Evolutionary conservation across 2,113 vertebrate genomes (phyloP).

Genomic region (Dipodomys merriami): DNA sequence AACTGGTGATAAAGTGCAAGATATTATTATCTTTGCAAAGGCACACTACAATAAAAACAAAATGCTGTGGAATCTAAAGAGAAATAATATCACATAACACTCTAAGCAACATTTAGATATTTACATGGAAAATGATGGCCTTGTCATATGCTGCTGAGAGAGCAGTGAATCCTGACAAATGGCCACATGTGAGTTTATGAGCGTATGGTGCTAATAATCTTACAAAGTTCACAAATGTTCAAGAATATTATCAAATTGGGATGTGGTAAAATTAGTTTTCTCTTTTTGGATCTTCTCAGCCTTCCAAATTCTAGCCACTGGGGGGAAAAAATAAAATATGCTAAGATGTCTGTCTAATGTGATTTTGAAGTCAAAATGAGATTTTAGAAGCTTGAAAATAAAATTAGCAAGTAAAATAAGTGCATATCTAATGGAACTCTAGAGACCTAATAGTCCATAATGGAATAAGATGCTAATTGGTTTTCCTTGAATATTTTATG

Average conservation of each 20-base stretch:
- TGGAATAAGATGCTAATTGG: constrained; percentile 71
- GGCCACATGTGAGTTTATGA: neutral
- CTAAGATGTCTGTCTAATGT: constrained; percentile 64
- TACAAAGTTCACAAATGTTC: constrained; percentile 16
- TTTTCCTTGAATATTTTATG: constrained; percentile 74
- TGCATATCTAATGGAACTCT: constrained; percentile 66
- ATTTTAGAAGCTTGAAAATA: constrained; percentile 69
- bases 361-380: constrained; percentile 71
- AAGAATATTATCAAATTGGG: constrained; percentile 1
- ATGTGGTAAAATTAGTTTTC: constrained; percentile 36
- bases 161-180: neutral
- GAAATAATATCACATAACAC: neutral
- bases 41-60: neutral
- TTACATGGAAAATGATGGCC: neutral
- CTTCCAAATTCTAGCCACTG: constrained; percentile 47
- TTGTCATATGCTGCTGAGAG: neutral
- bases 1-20: neutral
- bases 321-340: constrained; percentile 34
- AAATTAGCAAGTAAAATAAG: constrained; percentile 79
- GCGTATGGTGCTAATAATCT: neutral
- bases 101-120: neutral
- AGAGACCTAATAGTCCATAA: constrained; percentile 67
- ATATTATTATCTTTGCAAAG: neutral
- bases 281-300: constrained; percentile 14
- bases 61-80: neutral